These are phyloP conservation scores for Tragulus kanchil DNA, from an alignment of 2,113 vertebrate species.

Conservation along the genomic window DNA sequence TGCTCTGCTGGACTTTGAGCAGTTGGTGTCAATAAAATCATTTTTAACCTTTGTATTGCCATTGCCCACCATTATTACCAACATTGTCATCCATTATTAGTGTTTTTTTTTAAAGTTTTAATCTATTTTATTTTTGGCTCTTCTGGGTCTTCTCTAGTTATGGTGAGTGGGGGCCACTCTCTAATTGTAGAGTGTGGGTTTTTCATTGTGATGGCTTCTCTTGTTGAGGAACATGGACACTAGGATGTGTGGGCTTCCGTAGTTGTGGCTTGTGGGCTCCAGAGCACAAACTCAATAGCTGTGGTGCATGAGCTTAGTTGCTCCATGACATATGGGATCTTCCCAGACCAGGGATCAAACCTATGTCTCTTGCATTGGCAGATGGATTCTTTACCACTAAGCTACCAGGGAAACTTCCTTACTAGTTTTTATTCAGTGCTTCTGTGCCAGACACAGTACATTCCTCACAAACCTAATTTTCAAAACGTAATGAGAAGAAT, in stretches of 20 bases:
- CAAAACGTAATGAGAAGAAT: background rate
- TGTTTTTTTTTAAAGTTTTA: background rate
- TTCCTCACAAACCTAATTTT: conserved; percentile 20
- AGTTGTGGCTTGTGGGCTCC: background rate
- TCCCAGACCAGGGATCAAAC: background rate
- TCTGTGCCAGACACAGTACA: background rate
- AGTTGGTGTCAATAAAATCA: background rate
- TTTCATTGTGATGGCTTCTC: background rate
- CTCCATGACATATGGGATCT: background rate
- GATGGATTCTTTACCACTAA: background rate
- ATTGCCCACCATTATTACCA: background rate
- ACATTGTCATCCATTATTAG: background rate
- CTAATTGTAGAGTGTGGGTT: background rate
- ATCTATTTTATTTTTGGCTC: background rate
- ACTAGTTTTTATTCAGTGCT: background rate
- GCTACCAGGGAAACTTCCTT: background rate
- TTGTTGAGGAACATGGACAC: background rate
- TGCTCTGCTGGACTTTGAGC: background rate
- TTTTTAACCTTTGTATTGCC: background rate
- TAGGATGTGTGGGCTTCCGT: background rate
- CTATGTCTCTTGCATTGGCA: background rate
- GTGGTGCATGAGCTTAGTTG: background rate
- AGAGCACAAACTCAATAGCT: background rate
- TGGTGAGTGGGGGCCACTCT: background rate
- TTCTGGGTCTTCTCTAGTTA: background rate